A percentile compares a stretch with the other conserved stretches of the same genome.
Evolutionary conservation across 2,113 vertebrate genomes (phyloP).

Genomic region (Aldabrachelys gigantea): DNA sequence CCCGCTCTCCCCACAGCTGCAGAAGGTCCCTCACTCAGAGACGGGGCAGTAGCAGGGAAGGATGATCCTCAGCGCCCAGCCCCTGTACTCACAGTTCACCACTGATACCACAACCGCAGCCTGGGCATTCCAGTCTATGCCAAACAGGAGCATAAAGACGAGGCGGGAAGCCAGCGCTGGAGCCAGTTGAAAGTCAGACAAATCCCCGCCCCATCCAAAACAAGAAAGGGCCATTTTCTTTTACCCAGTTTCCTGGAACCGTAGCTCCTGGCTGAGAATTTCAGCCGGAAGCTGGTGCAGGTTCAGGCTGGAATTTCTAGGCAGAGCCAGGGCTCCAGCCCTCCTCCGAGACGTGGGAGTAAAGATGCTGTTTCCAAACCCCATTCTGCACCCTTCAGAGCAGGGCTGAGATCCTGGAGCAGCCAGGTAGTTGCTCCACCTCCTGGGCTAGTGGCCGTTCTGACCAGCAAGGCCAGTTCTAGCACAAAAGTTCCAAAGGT

Average conservation of each 20-base stretch:
- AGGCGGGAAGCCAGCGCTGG: not conserved
- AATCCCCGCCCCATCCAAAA: not conserved
- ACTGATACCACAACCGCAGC: not conserved
- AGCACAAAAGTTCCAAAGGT: no score
- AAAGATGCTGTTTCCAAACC: no score
- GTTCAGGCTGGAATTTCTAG: not conserved
- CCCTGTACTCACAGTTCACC: not conserved
- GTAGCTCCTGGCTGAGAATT: not conserved
- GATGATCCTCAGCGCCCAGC: not conserved
- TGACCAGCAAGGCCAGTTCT: no score
- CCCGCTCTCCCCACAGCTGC: no score
- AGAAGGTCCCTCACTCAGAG: not conserved
- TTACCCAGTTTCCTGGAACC: not conserved
- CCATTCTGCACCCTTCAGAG: no score
- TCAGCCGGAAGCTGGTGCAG: not conserved
- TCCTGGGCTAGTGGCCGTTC: no score
- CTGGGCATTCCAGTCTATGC: no score
- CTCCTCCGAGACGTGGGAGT: rapidly evolving
- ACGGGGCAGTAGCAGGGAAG: not conserved
- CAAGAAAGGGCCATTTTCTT: not conserved
- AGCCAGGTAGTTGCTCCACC: no score
- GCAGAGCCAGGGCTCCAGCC: no score
- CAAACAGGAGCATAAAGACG: not conserved
- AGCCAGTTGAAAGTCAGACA: not conserved
- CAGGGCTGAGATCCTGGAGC: no score